Evolutionary conservation across 2,797 vertebrate species (phyloP).

Genomic region (Melanotaenia parkinsoni): DNA sequence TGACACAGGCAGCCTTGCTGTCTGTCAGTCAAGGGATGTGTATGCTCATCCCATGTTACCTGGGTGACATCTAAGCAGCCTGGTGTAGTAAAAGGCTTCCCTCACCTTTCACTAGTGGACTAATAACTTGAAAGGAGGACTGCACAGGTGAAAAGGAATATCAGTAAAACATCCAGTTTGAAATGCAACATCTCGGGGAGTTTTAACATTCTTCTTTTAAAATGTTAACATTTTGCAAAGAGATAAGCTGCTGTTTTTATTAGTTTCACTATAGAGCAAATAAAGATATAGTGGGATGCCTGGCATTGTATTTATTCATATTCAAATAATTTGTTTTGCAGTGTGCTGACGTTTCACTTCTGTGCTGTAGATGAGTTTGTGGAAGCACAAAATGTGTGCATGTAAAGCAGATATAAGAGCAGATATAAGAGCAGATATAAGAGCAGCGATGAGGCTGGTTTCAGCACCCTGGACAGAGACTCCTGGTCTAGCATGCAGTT

Average conservation of each 20-base stretch:
- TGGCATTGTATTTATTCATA: constrained; percentile 4
- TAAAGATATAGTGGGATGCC: not conserved
- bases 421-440: constrained; percentile 49
- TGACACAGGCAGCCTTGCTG: not conserved
- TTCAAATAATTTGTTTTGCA: constrained; percentile 42
- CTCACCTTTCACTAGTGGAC: constrained; percentile 51
- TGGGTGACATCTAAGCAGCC: constrained; percentile 35
- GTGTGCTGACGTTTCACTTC: constrained; percentile 75
- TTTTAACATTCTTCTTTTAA: not conserved
- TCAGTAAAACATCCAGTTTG: not conserved
- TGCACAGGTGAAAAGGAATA: constrained; percentile 18
- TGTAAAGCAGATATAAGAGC: constrained; percentile 41
- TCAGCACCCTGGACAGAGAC: constrained; percentile 82
- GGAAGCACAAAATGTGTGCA: constrained; percentile 36
- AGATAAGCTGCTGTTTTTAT: not conserved
- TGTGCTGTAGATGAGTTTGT: constrained; percentile 21
- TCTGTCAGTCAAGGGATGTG: constrained; percentile 18
- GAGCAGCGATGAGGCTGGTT: constrained; percentile 38
- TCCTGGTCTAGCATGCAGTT: not conserved
- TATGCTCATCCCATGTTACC: constrained; percentile 25
- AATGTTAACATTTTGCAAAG: no score
- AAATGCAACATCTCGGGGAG: not conserved
- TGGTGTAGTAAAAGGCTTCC: constrained; percentile 56
- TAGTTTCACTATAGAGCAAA: not conserved
- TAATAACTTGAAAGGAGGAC: constrained; percentile 21